phyloP scores from a whole-genome alignment of 2,888 invertebrate genomes.

The Fissipunctia ypsillon region DNA sequence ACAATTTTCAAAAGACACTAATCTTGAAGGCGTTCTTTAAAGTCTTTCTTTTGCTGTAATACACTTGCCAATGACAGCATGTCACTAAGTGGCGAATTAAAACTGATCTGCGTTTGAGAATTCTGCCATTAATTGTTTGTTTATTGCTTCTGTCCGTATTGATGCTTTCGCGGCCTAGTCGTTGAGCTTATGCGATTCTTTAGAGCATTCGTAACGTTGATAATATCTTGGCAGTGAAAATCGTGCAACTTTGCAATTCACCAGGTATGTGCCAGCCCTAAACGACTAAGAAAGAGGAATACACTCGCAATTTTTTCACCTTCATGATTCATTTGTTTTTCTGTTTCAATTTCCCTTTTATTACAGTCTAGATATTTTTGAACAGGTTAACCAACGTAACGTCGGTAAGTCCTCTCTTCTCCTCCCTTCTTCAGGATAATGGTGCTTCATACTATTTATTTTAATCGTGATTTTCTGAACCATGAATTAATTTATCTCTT shows the following conservation, averaged over 20 bases:
- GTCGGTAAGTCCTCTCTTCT: not conserved
- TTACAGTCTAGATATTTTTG: constrained; percentile 38
- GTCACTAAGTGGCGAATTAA: not conserved
- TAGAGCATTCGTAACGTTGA: not conserved
- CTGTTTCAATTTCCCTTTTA: constrained; percentile 19
- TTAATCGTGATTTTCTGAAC: constrained; percentile 1
- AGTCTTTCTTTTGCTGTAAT: not conserved
- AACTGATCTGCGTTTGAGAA: not conserved
- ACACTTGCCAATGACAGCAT: not conserved
- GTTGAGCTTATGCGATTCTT: not conserved
- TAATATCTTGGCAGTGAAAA: no score
- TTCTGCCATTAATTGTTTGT: not conserved
- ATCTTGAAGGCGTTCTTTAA: not conserved
- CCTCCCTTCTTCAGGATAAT: not conserved
- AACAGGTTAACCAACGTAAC: constrained; percentile 48
- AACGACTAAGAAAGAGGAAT: constrained; percentile 25
- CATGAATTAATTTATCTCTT: constrained; percentile 7
- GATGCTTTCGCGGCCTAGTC: not conserved
- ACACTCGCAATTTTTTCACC: constrained; percentile 41
- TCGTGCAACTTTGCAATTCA: not conserved
- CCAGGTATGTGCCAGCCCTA: constrained; percentile 2
- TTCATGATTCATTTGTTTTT: constrained; percentile 52
- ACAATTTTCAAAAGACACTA: not conserved
- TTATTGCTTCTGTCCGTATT: not conserved
- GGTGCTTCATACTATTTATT: constrained; percentile 28